Conservation (phyloP, 2,113 vertebrate species). For the Aix galericulata region DNA sequence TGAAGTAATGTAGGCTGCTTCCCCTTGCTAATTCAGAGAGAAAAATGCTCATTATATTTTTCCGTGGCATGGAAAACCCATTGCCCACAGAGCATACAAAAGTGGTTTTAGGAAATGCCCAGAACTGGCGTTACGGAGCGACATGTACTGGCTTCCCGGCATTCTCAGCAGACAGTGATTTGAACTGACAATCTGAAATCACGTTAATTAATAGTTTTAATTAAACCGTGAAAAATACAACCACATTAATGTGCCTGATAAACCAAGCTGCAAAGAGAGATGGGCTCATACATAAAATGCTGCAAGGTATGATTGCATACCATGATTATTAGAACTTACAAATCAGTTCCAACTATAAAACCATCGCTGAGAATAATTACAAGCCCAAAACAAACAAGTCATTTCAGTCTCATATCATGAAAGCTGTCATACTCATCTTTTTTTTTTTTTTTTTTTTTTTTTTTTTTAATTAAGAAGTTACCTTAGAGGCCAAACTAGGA, state of each 20-base stretch:
- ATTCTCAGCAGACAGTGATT: background rate
- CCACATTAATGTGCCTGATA: background rate
- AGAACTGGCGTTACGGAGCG: background rate
- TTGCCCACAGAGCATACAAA: background rate
- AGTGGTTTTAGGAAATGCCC: background rate
- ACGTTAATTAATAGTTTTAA: slow-evolving; percentile 42
- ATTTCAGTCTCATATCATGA: background rate
- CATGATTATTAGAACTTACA: slow-evolving; percentile 16
- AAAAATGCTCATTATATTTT: background rate
- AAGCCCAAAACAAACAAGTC: background rate
- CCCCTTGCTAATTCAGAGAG: background rate
- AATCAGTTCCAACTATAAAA: slow-evolving; percentile 30
- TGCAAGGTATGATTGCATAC: background rate
- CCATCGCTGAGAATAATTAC: background rate
- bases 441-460: background rate
- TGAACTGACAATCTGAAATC: background rate
- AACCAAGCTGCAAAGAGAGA: background rate
- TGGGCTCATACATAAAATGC: background rate
- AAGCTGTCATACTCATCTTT: background rate
- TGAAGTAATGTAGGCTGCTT: background rate
- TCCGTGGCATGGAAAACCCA: background rate
- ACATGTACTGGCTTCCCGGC: background rate
- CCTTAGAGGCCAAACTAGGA: background rate
- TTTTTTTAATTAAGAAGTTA: background rate
- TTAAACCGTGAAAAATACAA: slow-evolving; percentile 13